Percentiles rank a stretch among this genome's conserved stretches.
These are phyloP conservation scores for Montipora efflorescens DNA, from an alignment of 64 coral and sea anemone genomes.

Conservation along the genomic window DNA sequence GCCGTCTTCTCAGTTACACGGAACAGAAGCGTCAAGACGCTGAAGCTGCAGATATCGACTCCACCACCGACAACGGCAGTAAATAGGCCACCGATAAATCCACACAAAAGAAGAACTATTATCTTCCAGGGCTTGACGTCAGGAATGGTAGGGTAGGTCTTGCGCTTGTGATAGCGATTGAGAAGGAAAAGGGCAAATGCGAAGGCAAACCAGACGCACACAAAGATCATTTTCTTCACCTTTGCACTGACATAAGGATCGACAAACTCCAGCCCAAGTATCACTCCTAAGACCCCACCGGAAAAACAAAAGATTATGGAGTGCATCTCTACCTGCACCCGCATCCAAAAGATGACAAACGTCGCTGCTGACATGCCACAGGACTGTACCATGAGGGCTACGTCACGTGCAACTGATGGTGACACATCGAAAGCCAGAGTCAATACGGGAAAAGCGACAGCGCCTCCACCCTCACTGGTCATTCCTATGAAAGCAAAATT, in stretches of 20 bases:
- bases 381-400: slow-evolving; percentile 76
- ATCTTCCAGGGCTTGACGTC: slow-evolving; percentile 81
- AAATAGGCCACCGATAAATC: slow-evolving; percentile 72
- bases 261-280: slow-evolving; percentile 74
- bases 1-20: slow-evolving; percentile 84
- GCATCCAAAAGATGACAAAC: slow-evolving; percentile 82
- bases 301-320: slow-evolving; percentile 73
- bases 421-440: slow-evolving; percentile 66
- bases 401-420: slow-evolving; percentile 75
- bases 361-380: slow-evolving; percentile 84
- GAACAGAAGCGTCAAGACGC: slow-evolving; percentile 77
- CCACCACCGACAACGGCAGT: slow-evolving; percentile 66
- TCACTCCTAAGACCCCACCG: slow-evolving; percentile 65
- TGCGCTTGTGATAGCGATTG: slow-evolving; percentile 79
- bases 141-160: slow-evolving; percentile 73
- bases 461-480: slow-evolving; percentile 84
- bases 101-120: slow-evolving; percentile 45
- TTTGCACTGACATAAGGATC: slow-evolving; percentile 72
- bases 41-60: slow-evolving; percentile 81
- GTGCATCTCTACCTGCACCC: slow-evolving; percentile 62
- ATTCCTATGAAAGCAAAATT: slow-evolving; percentile 46
- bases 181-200: slow-evolving; percentile 84
- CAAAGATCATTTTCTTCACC: slow-evolving; percentile 83
- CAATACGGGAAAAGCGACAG: slow-evolving; percentile 81
- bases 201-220: slow-evolving; percentile 83